These are phyloP conservation scores for Gonatopus flavifemur DNA, from an alignment of 1,140 invertebrate species.

Conservation along the genomic window DNA sequence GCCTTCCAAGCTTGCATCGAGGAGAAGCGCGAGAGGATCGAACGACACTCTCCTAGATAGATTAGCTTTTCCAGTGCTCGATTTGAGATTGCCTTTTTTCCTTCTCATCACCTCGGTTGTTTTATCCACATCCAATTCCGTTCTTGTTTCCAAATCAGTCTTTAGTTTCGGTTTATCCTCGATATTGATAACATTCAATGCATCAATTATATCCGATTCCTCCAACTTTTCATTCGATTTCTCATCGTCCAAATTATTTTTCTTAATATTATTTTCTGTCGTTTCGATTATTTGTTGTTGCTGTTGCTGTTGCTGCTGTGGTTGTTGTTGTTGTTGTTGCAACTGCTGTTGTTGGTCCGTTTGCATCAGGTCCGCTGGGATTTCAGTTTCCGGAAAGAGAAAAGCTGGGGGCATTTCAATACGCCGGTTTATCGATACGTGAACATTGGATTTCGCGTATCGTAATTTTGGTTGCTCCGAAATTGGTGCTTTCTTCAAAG, in stretches of 20 bases:
- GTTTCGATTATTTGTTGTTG: constrained; percentile 32
- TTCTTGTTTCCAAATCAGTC: constrained; percentile 42
- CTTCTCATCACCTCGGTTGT: constrained; percentile 62
- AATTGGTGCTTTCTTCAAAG: constrained; percentile 74
- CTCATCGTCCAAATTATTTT: constrained; percentile 25
- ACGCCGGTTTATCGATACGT: constrained; percentile 70
- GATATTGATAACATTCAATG: constrained; percentile 53
- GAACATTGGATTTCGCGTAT: constrained; percentile 62
- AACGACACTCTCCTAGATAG: constrained; percentile 88
- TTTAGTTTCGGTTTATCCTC: constrained; percentile 55
- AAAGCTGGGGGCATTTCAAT: constrained; percentile 83
- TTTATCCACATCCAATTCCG: constrained; percentile 49
- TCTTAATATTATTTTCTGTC: constrained; percentile 40
- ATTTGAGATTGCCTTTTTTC: constrained; percentile 77
- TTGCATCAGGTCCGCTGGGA: constrained; percentile 63
- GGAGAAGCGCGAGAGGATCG: constrained; percentile 91
- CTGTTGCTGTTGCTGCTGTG: constrained; percentile 24
- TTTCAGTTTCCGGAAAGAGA: constrained; percentile 75
- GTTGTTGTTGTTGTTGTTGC: constrained; percentile 21
- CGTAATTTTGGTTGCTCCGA: constrained; percentile 76
- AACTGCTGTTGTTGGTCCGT: constrained; percentile 49
- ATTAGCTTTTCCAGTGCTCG: constrained; percentile 70
- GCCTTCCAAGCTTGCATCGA: constrained; percentile 97
- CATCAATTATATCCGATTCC: constrained; percentile 52
- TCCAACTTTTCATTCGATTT: constrained; percentile 48